Evolutionary conservation across 53 echinoderm and acorn worm species (phyloP), one percentile per base, ranked within the genome.

Genomic region (Holothuria leucospilota): DNA sequence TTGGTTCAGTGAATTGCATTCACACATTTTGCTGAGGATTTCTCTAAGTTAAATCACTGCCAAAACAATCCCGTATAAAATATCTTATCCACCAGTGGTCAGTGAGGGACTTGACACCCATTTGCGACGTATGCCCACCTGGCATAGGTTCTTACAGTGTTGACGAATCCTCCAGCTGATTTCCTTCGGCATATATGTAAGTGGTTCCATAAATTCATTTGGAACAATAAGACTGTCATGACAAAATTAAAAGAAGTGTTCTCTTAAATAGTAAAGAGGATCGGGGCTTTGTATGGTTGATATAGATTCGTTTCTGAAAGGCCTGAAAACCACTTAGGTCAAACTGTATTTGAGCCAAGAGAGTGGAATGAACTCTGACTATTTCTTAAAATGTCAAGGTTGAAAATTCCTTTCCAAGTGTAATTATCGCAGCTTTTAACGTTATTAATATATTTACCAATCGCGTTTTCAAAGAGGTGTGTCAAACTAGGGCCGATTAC

Each of bases 201-300:
- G 0, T 0, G 20, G 69, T 69, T 69, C 15, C 69, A 69, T 26
- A 69, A 69, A 27, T 69, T 69, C 13, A 69, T 69, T 28, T 69
- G 29, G 69, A 28, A 69, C 29, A 28, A 69, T 27, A 69, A 69
- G 69, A 0, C n/a, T n/a, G n/a, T n/a, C n/a, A n/a, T 0, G 69
- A 69, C 2, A 69, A 69, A 69, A 69, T 69, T 0, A 69, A 28
- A 12, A 27, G 69, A 69, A 69, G 69, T 28, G 69, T 69, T 69
- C 69, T 69, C 11, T 69, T 69, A 69, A 69, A 69, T 69, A 69
- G 4, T 29, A 68, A 63, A 9, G 4, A 63, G 21, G 63, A 63
- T 9, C 4, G 63, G 63, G 63, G 63, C 63, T 63, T 5, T 8
- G 63, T 8, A 63, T 63, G 63, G 3, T 63, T 4, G 63, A 63